phyloP scores from a whole-genome alignment of 2,113 vertebrate species.

The Gadus macrocephalus region DNA sequence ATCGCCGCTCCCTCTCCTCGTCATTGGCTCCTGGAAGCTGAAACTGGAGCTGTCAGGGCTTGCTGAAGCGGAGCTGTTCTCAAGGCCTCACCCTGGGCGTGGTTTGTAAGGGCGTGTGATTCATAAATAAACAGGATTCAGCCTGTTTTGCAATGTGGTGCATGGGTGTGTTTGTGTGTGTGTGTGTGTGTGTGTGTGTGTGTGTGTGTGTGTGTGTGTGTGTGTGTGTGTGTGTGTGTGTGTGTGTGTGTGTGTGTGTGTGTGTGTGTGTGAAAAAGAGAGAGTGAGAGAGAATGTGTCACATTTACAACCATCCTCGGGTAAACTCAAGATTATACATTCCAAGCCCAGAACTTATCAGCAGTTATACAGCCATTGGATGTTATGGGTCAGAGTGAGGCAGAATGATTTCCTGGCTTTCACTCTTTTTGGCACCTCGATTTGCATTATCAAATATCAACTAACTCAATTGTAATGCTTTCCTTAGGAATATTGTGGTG shows the following conservation, averaged over 20 bases:
- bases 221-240: neutral
- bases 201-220: neutral
- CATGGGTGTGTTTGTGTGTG: neutral
- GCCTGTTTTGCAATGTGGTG: slow-evolving; percentile 8
- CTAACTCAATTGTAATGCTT: too few relatives aligned
- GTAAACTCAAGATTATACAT: too few relatives aligned
- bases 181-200: neutral
- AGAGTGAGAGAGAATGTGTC: neutral
- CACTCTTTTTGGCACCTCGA: too few relatives aligned
- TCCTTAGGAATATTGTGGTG: too few relatives aligned
- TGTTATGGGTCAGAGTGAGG: too few relatives aligned
- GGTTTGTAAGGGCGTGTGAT: slow-evolving; percentile 21
- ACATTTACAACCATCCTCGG: too few relatives aligned
- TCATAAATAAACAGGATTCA: slow-evolving; percentile 6
- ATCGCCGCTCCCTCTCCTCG: neutral
- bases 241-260: neutral
- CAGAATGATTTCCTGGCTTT: too few relatives aligned
- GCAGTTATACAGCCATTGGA: too few relatives aligned
- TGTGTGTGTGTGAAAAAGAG: too few relatives aligned
- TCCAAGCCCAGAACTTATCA: too few relatives aligned
- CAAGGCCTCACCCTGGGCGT: slow-evolving; percentile 31
- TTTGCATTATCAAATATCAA: too few relatives aligned
- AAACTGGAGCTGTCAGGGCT: slow-evolving; percentile 36
- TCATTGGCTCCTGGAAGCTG: slow-evolving; percentile 12
- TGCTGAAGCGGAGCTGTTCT: slow-evolving; percentile 25